Conservation (phyloP, 2,797 vertebrate species). For the Micromesistius poutassou region DNA sequence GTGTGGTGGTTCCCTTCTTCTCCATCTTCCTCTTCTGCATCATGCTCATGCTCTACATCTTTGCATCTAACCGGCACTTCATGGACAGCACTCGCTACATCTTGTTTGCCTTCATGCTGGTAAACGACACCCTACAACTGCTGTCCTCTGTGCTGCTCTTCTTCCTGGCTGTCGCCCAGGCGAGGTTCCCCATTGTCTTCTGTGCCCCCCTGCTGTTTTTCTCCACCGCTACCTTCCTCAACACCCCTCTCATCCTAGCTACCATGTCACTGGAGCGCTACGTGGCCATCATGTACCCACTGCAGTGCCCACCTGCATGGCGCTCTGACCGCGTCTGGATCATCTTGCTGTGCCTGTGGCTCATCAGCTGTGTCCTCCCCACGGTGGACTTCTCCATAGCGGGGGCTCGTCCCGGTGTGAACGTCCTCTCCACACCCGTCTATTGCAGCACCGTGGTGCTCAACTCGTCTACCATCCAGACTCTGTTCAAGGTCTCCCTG, state of each 20-base stretch:
- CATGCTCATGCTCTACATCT: slow-evolving; percentile 66
- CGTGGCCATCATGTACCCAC: slow-evolving; percentile 72
- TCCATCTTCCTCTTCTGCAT: slow-evolving; percentile 67
- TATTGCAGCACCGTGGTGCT: slow-evolving; percentile 39
- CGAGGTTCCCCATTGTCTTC: slow-evolving; percentile 54
- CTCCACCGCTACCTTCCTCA: slow-evolving; percentile 61
- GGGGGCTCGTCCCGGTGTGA: slow-evolving; percentile 19
- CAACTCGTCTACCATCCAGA: slow-evolving; percentile 57
- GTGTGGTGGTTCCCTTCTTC: slow-evolving; percentile 48
- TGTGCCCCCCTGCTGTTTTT: slow-evolving; percentile 67
- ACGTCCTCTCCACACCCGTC: slow-evolving; percentile 36
- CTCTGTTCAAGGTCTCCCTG: slow-evolving; percentile 47
- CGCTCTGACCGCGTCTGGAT: slow-evolving; percentile 69
- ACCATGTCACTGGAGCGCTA: slow-evolving; percentile 79
- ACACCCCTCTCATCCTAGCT: slow-evolving; percentile 72
- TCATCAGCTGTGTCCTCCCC: slow-evolving; percentile 52
- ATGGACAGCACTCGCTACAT: slow-evolving; percentile 71
- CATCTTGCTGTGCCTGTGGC: slow-evolving; percentile 60
- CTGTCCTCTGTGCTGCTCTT: slow-evolving; percentile 67
- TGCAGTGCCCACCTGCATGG: slow-evolving; percentile 63
- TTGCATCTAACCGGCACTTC: slow-evolving; percentile 69
- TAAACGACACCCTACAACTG: slow-evolving; percentile 73
- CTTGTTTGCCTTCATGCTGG: slow-evolving; percentile 73
- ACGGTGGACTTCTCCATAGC: slow-evolving; percentile 47
- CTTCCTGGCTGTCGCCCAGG: slow-evolving; percentile 47